Base-by-base conservation (phyloP, 2,888 invertebrate species). In the Hypselothyrea guttata region DNA sequence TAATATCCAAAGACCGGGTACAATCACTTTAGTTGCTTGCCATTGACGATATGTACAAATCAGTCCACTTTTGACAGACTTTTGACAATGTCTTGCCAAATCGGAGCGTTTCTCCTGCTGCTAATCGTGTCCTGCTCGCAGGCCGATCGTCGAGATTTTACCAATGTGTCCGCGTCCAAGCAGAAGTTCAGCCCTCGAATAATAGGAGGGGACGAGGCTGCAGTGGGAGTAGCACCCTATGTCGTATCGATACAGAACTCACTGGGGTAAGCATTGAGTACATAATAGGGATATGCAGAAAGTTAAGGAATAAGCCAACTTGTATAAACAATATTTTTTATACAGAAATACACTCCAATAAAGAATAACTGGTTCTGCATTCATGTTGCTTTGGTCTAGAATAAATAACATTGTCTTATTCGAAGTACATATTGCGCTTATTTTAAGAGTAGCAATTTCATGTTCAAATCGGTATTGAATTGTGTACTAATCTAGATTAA, bases 221-320 rank as follows among this genome's bases (percentile, higher is more conserved):
- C 64, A 0, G 31, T 67, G 2, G 86, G 65, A 1, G 63, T 54
- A 7, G 88, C 88, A 1, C 89, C 90, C 1, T 90, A 86, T 58
- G 89, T 88, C 55, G 88, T 90, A 2, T 88, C 89, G 1, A 9
- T 90, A 9, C 90, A 90, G 57, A 87, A 84, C 41, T 28, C 0
- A 11, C 60, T 41, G 1, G 75, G 83, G 83, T 77, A 69, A 11
- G 8, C 44, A 28, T 1, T 12, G 2, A 2, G 22, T 22, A 22
- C n/a, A n/a, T n/a, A n/a, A n/a, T n/a, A n/a, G n/a, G n/a, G n/a
- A n/a, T n/a, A n/a, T n/a, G n/a, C n/a, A n/a, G n/a, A n/a, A n/a
- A n/a, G n/a, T n/a, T n/a, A n/a, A n/a, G n/a, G n/a, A n/a, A n/a
- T n/a, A n/a, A n/a, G n/a, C n/a, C n/a, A n/a, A n/a, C n/a, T n/a